Conservation (phyloP, 2,113 vertebrate genomes). For the Salvelinus alpinus region DNA sequence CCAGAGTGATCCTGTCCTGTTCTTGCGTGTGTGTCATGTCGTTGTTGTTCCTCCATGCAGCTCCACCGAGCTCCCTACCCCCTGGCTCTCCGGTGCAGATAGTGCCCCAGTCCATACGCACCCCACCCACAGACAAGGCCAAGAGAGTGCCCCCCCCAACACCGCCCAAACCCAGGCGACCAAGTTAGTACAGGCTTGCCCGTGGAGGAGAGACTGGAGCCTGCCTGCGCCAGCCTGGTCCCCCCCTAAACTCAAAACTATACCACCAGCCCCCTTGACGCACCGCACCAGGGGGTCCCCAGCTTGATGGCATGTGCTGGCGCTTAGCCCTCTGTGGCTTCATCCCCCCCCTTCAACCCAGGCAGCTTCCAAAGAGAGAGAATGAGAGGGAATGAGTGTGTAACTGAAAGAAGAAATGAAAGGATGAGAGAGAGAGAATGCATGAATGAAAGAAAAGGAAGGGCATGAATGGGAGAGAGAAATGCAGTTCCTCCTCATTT, state of each 20-base stretch:
- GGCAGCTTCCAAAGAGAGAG: constrained; percentile 10
- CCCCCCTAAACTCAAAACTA: neutral
- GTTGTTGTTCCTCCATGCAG: constrained; percentile 60
- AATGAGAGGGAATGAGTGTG: constrained; percentile 23
- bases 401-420: constrained; percentile 23
- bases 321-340: constrained; percentile 52
- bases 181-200: constrained; percentile 79
- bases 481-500: neutral
- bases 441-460: neutral
- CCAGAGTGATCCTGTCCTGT: constrained; percentile 21
- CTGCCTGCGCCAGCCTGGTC: constrained; percentile 61
- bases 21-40: constrained; percentile 47
- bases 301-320: constrained; percentile 71
- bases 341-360: constrained; percentile 6
- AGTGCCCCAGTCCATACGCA: constrained; percentile 72
- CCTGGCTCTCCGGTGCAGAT: constrained; percentile 67
- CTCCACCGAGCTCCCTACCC: constrained; percentile 58
- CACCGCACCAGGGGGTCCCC: neutral
- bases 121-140: constrained; percentile 76
- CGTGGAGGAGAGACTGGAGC: constrained; percentile 43
- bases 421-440: neutral
- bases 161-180: constrained; percentile 81
- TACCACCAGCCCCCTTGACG: constrained; percentile 1
- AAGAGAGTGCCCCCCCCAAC: constrained; percentile 78
- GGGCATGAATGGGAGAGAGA: neutral